Evolutionary conservation across 1,140 invertebrate genomes (phyloP).

Genomic region (Octopus bimaculoides): DNA sequence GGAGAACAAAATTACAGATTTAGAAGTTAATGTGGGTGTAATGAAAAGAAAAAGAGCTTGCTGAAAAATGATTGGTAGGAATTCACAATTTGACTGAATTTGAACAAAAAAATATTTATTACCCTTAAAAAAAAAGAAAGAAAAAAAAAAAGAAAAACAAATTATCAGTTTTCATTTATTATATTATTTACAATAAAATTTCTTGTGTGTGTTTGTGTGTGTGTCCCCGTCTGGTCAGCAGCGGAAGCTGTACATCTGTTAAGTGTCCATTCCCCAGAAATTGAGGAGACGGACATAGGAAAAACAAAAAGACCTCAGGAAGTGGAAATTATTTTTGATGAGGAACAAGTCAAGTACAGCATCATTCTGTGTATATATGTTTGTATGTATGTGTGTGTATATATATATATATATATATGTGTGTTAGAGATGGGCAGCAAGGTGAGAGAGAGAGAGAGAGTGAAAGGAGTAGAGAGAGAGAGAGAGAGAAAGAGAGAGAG

Average conservation of each 20-base stretch:
- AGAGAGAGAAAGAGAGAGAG: not conserved
- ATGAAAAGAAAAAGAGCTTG: not conserved
- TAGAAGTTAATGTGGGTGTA: not conserved
- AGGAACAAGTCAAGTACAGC: not conserved
- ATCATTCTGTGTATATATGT: not conserved
- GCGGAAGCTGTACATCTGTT: not conserved
- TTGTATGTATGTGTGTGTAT: not conserved
- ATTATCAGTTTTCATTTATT: conserved; percentile 7
- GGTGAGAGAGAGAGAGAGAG: not conserved
- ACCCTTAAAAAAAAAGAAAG: not conserved
- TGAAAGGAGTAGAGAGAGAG: not conserved
- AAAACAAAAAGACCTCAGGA: not conserved
- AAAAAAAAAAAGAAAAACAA: not conserved
- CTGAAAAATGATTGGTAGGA: not conserved
- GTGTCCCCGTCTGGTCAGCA: not conserved
- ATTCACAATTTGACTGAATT: not conserved
- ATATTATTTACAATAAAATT: conserved; percentile 10
- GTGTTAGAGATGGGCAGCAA: not conserved
- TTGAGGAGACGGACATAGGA: not conserved
- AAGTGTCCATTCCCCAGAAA: not conserved
- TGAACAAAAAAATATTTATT: not conserved
- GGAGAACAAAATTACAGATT: not conserved
- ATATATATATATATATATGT: not conserved
- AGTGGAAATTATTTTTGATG: not conserved
- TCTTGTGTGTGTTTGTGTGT: not conserved